Evolutionary conservation across 1,140 invertebrate species (phyloP), one percentile per base, ranked within the genome.

Genomic region (Teleopsis dalmanni): DNA sequence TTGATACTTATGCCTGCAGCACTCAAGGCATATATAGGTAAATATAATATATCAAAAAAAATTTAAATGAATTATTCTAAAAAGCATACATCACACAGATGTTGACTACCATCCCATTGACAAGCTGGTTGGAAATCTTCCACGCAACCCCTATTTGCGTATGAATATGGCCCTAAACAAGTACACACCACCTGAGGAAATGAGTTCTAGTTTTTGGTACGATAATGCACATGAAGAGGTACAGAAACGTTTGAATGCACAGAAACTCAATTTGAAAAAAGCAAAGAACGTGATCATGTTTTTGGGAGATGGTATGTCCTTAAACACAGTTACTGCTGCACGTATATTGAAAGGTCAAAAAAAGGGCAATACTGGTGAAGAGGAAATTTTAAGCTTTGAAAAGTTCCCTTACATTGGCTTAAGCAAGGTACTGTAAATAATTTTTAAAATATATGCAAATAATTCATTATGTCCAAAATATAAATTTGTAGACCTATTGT

Each of bases 241-340:
- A 7, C 18, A 19, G 10, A 44, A 46, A 11, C 59, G 64, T 4
- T 6, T 62, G 40, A 27, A 43, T 7, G 36, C 50, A 2, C 41
- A 18, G 2, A 31, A 27, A 3, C 41, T 31, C 7, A 48, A 48
- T 16, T 57, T 2, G 47, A 48, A 27, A 3, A 3, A 50, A 38
- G 85, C 85, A 7, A 84, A 81, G 54, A 87, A 87, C 62, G 72
- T 85, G 0, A 81, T 89, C 13, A 64, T 89, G 49, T 84, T 87
- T 55, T 60, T 90, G 34, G 87, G 87, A 0, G 85, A 88, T 59
- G 87, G 87, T 3, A 82, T 89, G 78, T 84, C 83, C 2, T 64
- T 87, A 9, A 70, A 81, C 3, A 87, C 85, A 0, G 55, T 87
- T 9, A 81, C 81, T 1, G 81, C 84, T 0, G 79, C 79, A 10